These are phyloP conservation scores for Actinemys pallida DNA, from an alignment of 2,113 vertebrate species.

Conservation along the genomic window DNA sequence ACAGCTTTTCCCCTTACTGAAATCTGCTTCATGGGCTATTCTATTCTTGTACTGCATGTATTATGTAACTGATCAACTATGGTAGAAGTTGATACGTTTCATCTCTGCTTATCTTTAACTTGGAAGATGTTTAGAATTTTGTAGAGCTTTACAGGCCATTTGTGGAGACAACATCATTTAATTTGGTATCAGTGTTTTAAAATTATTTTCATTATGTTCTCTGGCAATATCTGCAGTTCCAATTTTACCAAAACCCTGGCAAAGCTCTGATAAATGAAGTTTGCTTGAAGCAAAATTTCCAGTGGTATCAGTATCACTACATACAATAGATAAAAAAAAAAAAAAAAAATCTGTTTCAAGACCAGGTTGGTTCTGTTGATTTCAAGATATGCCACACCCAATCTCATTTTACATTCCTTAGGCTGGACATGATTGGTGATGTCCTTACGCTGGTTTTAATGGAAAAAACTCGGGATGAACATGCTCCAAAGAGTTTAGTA, in stretches of 20 bases:
- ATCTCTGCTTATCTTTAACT: not conserved
- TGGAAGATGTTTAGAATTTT: not conserved
- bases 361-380: not conserved
- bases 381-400: not conserved
- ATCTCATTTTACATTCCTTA: not conserved
- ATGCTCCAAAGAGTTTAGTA: not conserved
- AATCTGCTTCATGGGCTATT: conserved; percentile 31
- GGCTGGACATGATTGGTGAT: not conserved
- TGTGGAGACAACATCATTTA: not conserved
- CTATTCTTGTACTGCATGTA: conserved; percentile 2
- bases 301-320: not conserved
- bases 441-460: not conserved
- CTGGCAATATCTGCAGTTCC: not conserved
- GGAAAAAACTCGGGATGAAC: not conserved
- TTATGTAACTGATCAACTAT: conserved; percentile 25
- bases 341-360: too few species aligned
- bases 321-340: not conserved
- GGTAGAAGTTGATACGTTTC: not conserved
- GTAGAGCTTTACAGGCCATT: not conserved
- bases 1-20: conserved; percentile 6
- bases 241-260: not conserved
- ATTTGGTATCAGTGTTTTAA: not conserved
- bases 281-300: not conserved
- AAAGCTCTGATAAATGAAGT: not conserved
- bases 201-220: not conserved